These are phyloP conservation scores for Elmis aenea DNA, from an alignment of 2,888 invertebrate species.

Conservation along the genomic window DNA sequence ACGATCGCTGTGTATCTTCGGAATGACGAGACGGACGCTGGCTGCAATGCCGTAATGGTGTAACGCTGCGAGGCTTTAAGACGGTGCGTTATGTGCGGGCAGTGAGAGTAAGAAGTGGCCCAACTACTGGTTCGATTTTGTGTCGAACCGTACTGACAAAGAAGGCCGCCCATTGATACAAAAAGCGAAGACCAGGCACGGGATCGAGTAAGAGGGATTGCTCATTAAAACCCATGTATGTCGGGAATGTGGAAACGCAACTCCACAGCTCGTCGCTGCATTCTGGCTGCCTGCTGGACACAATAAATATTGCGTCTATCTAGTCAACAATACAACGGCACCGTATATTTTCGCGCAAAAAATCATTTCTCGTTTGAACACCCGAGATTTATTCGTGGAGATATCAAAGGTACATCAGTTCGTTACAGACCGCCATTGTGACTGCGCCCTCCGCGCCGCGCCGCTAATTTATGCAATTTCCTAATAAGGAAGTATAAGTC, in stretches of 20 bases:
- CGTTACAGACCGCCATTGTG: constrained; percentile 39
- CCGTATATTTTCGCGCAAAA: constrained; percentile 42
- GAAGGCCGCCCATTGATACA: constrained; percentile 39
- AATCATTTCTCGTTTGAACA: constrained; percentile 42
- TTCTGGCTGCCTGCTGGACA: constrained; percentile 45
- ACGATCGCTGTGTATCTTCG: constrained; percentile 17
- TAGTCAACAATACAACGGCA: constrained; percentile 44
- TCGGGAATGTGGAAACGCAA: constrained; percentile 47
- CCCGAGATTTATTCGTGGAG: constrained; percentile 39
- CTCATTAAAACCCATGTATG: constrained; percentile 48
- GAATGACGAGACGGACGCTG: too few species aligned
- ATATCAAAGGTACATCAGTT: constrained; percentile 39
- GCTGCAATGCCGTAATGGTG: too few species aligned
- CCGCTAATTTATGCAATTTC: constrained; percentile 42
- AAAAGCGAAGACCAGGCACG: constrained; percentile 37
- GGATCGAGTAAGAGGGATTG: constrained; percentile 36
- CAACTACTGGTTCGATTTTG: too few species aligned
- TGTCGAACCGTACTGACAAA: constrained; percentile 28
- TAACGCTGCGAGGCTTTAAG: too few species aligned
- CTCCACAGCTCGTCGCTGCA: constrained; percentile 42
- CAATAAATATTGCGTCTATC: constrained; percentile 46
- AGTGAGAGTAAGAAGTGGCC: too few species aligned
- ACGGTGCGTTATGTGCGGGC: too few species aligned
- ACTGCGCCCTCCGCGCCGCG: constrained; percentile 28
- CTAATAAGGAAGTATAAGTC: constrained; percentile 39